Percentiles rank a stretch among this genome's conserved stretches.
These are phyloP conservation scores for Hypolimnas misippus DNA, from an alignment of 2,888 invertebrate genomes.

Conservation along the genomic window DNA sequence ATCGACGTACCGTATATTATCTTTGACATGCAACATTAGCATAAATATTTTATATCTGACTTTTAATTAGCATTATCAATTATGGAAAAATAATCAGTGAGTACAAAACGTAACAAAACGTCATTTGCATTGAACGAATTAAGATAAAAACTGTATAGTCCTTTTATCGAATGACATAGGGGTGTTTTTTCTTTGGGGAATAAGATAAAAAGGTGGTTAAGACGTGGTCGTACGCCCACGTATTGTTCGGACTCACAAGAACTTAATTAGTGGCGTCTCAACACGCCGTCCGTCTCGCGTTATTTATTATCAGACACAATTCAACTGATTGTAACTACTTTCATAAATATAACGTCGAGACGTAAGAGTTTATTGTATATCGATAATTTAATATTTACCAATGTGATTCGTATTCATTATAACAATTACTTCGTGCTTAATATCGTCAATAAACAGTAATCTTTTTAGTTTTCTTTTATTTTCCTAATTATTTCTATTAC, in stretches of 20 bases:
- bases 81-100: constrained; percentile 59
- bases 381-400: constrained; percentile 13
- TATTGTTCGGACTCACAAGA: constrained; percentile 67
- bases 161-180: constrained; percentile 46
- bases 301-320: constrained; percentile 76
- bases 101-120: constrained; percentile 51
- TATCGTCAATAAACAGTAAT: too few relatives aligned
- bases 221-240: constrained; percentile 57
- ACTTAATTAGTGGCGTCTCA: constrained; percentile 79
- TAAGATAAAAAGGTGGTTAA: constrained; percentile 54
- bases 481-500: too few relatives aligned
- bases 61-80: constrained; percentile 73
- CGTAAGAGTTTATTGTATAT: constrained; percentile 35
- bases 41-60: constrained; percentile 52
- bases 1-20: constrained; percentile 31
- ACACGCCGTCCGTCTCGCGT: constrained; percentile 57
- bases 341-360: constrained; percentile 53
- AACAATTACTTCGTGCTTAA: not conserved
- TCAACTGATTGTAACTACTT: constrained; percentile 65
- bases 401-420: constrained; percentile 17
- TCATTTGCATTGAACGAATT: constrained; percentile 47
- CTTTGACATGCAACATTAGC: constrained; percentile 43
- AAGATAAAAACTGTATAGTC: constrained; percentile 37
- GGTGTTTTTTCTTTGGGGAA: constrained; percentile 45
- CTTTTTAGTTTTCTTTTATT: too few relatives aligned